Conservation (phyloP, 2,888 invertebrate genomes). For the Hirtodrosophila duncani region DNA sequence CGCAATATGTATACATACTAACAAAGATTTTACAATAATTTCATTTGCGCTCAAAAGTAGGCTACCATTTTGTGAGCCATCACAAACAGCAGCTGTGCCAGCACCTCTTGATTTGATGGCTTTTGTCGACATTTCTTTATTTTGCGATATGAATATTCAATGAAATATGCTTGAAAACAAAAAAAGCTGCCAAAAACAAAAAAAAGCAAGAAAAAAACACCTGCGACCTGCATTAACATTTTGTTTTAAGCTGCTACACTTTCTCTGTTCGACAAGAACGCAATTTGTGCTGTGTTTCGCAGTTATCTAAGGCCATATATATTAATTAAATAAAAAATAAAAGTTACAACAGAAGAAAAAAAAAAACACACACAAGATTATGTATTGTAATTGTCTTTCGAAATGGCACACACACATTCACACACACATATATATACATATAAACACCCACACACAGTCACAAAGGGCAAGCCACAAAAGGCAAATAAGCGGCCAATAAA, state of each 20-base stretch:
- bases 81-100: too few species aligned
- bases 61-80: slow-evolving; percentile 15
- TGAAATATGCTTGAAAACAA: slow-evolving; percentile 7
- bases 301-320: slow-evolving; percentile 30
- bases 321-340: slow-evolving; percentile 52
- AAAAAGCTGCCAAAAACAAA: neutral
- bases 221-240: slow-evolving; percentile 4
- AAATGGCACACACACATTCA: neutral
- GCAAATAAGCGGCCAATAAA: slow-evolving; percentile 66
- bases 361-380: too few species aligned
- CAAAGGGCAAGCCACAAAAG: slow-evolving; percentile 31
- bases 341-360: slow-evolving; percentile 16
- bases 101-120: slow-evolving; percentile 17
- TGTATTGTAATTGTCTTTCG: slow-evolving; percentile 5
- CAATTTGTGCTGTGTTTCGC: neutral
- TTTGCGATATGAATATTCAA: slow-evolving; percentile 50
- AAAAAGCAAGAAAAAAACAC: neutral
- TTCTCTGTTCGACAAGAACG: slow-evolving; percentile 3
- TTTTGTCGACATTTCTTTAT: slow-evolving; percentile 22
- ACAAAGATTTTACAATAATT: too few species aligned
- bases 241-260: too few species aligned
- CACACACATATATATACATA: neutral
- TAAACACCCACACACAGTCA: slow-evolving; percentile 1
- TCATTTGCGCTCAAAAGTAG: too few species aligned
- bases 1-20: too few species aligned